These are phyloP conservation scores for Ditylenchus weischeri DNA, from an alignment of 2,888 invertebrate genomes.

Conservation along the genomic window DNA sequence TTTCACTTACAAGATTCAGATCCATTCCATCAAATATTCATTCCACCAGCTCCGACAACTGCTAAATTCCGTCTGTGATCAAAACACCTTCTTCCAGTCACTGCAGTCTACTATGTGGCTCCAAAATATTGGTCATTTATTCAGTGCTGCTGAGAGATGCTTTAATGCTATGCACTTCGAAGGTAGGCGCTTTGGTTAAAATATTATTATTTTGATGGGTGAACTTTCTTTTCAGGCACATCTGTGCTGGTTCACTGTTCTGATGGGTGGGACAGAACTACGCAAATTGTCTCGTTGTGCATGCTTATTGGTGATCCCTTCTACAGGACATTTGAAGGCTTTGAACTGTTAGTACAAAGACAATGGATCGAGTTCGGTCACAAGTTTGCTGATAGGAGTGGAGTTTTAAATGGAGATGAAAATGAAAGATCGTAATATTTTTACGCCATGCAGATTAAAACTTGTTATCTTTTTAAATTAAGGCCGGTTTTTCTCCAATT, in stretches of 20 bases:
- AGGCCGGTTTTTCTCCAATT: constrained; percentile 91
- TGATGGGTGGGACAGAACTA: constrained; percentile 97
- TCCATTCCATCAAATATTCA: constrained; percentile 66
- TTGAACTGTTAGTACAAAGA: constrained; percentile 83
- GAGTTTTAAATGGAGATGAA: constrained; percentile 68
- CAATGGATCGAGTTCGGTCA: constrained; percentile 98
- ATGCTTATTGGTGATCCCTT: constrained; percentile 87
- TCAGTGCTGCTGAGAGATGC: constrained; percentile 35
- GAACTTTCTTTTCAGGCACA: constrained; percentile 61
- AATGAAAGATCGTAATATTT: constrained; percentile 76
- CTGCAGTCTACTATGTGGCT: constrained; percentile 49
- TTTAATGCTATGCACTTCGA: constrained; percentile 38
- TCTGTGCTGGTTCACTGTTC: constrained; percentile 95
- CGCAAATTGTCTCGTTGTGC: constrained; percentile 89
- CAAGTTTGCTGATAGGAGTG: constrained; percentile 91
- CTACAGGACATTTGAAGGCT: constrained; percentile 86
- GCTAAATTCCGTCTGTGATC: constrained; percentile 35
- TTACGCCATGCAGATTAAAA: background rate
- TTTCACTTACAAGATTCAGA: background rate
- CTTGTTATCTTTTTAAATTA: background rate
- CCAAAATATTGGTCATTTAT: constrained; percentile 37
- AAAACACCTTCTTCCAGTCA: constrained; percentile 32
- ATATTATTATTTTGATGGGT: too few relatives aligned
- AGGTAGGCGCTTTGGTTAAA: constrained; percentile 5
- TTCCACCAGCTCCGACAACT: constrained; percentile 78